Percentiles rank a stretch among this genome's conserved stretches.
Evolutionary conservation across 2,797 vertebrate species (phyloP).

Genomic region (Pelodytes ibericus): DNA sequence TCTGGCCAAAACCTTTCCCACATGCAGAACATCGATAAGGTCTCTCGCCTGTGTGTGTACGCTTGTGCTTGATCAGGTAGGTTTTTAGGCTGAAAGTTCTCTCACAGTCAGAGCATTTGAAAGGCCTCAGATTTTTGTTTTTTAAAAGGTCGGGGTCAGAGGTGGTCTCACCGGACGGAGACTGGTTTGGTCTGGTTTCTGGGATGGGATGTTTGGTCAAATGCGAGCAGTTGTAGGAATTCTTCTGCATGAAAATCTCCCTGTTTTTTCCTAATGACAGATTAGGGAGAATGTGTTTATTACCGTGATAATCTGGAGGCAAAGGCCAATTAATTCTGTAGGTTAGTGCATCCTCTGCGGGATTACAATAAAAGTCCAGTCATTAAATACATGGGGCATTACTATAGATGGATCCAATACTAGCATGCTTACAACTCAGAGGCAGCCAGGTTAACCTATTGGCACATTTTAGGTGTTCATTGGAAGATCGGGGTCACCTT

Average conservation of each 20-base stretch:
- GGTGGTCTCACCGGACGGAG: background rate
- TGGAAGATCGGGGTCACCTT: background rate
- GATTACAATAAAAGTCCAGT: conserved; percentile 9
- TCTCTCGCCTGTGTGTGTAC: conserved; percentile 8
- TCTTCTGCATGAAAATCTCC: conserved; percentile 4
- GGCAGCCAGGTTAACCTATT: conserved; percentile 5
- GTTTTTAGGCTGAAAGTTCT: background rate
- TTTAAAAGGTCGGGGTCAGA: no score
- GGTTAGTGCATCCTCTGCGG: conserved; percentile 11
- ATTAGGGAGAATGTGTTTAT: background rate
- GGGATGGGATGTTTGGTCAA: background rate
- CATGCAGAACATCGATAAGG: background rate
- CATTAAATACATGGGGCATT: background rate
- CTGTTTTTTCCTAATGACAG: conserved; percentile 12
- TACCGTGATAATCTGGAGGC: background rate
- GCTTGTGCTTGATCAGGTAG: background rate
- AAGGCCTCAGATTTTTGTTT: background rate
- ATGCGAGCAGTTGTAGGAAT: background rate
- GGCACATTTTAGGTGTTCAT: background rate
- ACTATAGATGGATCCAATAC: no score
- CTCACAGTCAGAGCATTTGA: conserved; percentile 11
- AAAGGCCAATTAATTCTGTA: conserved; percentile 8
- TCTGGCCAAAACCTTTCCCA: background rate
- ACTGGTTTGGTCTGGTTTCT: background rate
- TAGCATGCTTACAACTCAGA: background rate